Evolutionary conservation across 2,888 invertebrate species (phyloP).

Genomic region (Tipula confusa): DNA sequence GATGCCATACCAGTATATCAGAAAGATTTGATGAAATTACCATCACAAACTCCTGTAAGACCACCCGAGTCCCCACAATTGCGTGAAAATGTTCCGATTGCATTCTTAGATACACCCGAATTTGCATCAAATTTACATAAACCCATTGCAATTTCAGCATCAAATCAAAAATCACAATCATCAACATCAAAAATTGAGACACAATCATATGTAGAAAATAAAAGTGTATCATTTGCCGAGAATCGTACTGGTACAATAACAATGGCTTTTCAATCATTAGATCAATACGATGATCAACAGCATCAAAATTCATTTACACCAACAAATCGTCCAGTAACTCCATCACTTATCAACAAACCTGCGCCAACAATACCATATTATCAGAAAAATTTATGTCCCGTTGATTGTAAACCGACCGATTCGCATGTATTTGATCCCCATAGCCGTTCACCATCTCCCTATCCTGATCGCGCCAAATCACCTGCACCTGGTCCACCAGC

Average conservation of each 20-base stretch:
- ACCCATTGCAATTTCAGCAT: constrained; percentile 40
- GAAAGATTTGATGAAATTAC: constrained; percentile 57
- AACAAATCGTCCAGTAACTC: constrained; percentile 59
- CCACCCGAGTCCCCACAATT: constrained; percentile 56
- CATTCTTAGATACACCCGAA: constrained; percentile 46
- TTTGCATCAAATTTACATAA: constrained; percentile 39
- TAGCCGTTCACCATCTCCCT: constrained; percentile 61
- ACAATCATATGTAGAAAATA: constrained; percentile 43
- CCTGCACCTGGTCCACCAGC: constrained; percentile 69
- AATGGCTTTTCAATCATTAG: constrained; percentile 63
- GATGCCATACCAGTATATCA: constrained; percentile 63
- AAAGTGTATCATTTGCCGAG: constrained; percentile 44
- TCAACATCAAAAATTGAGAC: constrained; percentile 39
- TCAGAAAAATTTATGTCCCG: constrained; percentile 71
- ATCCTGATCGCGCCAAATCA: constrained; percentile 62
- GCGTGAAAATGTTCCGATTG: constrained; percentile 50
- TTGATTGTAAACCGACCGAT: constrained; percentile 58
- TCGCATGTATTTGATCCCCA: constrained; percentile 59
- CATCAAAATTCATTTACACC: constrained; percentile 46
- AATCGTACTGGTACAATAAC: constrained; percentile 55
- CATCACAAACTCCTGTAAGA: constrained; percentile 56
- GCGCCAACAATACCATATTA: constrained; percentile 73
- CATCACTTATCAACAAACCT: constrained; percentile 65
- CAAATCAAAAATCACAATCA: constrained; percentile 35
- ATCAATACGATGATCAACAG: constrained; percentile 41